phyloP scores from a whole-genome alignment of 1,140 invertebrate genomes.

The Streblospio benedicti region DNA sequence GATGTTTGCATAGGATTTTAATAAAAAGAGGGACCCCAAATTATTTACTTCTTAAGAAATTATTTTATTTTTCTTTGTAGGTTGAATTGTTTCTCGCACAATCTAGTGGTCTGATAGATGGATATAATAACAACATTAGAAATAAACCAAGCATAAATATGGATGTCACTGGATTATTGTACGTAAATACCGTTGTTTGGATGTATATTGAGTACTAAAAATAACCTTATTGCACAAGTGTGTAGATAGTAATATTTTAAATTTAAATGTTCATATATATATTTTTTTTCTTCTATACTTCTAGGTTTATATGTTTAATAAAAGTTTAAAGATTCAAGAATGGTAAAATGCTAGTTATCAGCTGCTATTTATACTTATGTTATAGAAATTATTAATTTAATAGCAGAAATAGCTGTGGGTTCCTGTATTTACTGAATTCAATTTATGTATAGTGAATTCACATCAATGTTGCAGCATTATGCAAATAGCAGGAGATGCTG shows the following conservation, averaged over 20 bases:
- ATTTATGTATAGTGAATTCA: neutral
- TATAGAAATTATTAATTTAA: conserved; percentile 8
- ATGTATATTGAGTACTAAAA: too few species aligned
- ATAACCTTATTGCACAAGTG: too few species aligned
- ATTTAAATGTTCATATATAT: too few species aligned
- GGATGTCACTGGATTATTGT: too few species aligned
- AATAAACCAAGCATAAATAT: neutral
- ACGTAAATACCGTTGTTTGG: too few species aligned
- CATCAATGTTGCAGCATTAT: conserved; percentile 30
- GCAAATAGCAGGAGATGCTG: conserved; percentile 64
- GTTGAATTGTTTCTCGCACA: conserved; percentile 49
- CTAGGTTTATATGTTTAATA: neutral
- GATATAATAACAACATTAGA: conserved; percentile 46
- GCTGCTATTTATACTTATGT: neutral
- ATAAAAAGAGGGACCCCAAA: too few species aligned
- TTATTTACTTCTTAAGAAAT: too few species aligned
- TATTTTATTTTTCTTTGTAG: too few species aligned
- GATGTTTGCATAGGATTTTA: too few species aligned
- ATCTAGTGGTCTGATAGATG: conserved; percentile 50
- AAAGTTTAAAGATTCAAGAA: neutral
- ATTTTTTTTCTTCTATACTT: conserved; percentile 10
- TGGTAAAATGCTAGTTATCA: neutral
- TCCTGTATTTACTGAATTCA: neutral
- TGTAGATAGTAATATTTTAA: too few species aligned
- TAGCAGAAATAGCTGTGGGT: neutral